Evolutionary conservation across 2,888 invertebrate species (phyloP), one percentile per base, ranked within the genome.

Genomic region (Cosmia trapezina): DNA sequence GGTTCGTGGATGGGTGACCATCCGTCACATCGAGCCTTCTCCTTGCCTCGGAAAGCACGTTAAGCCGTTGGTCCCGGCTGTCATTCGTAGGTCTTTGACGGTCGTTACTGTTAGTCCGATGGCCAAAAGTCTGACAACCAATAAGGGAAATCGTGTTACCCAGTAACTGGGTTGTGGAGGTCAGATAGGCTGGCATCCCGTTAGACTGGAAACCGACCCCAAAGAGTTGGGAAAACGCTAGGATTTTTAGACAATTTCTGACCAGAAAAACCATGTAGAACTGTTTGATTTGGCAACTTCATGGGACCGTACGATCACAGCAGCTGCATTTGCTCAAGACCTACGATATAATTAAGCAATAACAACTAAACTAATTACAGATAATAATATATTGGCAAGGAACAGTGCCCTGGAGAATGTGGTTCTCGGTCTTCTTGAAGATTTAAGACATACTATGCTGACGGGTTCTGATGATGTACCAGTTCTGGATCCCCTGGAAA

Each of bases 391-490:
- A 19, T 3, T 17, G 0, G 28, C 66, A 22, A 87, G 87, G 41
- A 90, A 87, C 63, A 83, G 75, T 57, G 12, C 65, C 0, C 37
- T 93, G 0, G 93, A 93, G 64, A 69, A 81, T 4, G 37, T 87
- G n/a, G 45, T 93, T 1, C 66, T 80, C 14, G 64, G 64, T 4
- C 14, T 89, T 0, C 57, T 93, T 1, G 92, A 93, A 22, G 73
- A 79, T 2, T 17, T 92, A 0, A 83, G 93, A 19, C 75, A 88
- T 0, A 65, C 85, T 0, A 90, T 93, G 80, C 1, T 90, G 33
- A 89, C 86, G 2, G 95, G 95, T 1, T 81, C 86, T 2, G 91
- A 90, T 3, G 83, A 73, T 9, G 74, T 94, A 1, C 94, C 95
- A 0, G 85, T 93, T 0, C 72, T 95, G 67, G 94, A 95, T 62